A percentile compares a stretch with the other conserved stretches of the same genome.
These are phyloP conservation scores for Machimus atricapillus DNA, from an alignment of 2,888 invertebrate genomes.

Conservation along the genomic window DNA sequence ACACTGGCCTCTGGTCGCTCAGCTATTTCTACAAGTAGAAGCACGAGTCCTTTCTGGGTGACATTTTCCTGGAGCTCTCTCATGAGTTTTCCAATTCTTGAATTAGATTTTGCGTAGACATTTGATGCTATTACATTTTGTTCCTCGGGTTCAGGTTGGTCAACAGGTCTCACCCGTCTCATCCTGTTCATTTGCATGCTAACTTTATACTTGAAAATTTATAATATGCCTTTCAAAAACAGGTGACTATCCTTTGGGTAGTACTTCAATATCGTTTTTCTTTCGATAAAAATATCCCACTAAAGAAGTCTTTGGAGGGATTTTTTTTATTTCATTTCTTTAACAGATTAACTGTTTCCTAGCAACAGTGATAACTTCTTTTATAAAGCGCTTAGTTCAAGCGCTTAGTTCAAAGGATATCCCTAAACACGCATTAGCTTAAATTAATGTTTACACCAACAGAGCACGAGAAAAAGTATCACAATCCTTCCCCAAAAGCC, in stretches of 20 bases:
- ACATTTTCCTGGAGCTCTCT: constrained; percentile 51
- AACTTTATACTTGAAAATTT: not conserved
- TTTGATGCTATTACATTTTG: not conserved
- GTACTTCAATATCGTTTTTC: not conserved
- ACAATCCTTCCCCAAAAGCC: not conserved
- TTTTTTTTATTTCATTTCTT: no score
- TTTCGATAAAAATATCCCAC: not conserved
- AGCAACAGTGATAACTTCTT: not conserved
- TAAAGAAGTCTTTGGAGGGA: not conserved
- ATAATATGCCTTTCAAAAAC: not conserved
- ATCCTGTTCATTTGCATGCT: not conserved
- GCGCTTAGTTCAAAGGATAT: not conserved
- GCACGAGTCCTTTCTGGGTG: constrained; percentile 52
- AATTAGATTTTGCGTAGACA: constrained; percentile 48
- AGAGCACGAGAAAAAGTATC: not conserved
- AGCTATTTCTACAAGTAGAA: constrained; percentile 55
- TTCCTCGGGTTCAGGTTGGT: not conserved
- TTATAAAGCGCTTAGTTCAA: not conserved
- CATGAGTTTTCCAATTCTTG: constrained; percentile 55
- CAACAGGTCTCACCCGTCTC: not conserved
- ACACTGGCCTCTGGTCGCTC: constrained; percentile 55
- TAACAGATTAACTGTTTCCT: not conserved
- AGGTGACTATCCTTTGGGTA: not conserved
- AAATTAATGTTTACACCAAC: not conserved
- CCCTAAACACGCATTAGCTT: not conserved